Evolutionary conservation across 1,140 invertebrate species (phyloP), one percentile per base, ranked within the genome.

Genomic region (Drosophila kurseongensis): DNA sequence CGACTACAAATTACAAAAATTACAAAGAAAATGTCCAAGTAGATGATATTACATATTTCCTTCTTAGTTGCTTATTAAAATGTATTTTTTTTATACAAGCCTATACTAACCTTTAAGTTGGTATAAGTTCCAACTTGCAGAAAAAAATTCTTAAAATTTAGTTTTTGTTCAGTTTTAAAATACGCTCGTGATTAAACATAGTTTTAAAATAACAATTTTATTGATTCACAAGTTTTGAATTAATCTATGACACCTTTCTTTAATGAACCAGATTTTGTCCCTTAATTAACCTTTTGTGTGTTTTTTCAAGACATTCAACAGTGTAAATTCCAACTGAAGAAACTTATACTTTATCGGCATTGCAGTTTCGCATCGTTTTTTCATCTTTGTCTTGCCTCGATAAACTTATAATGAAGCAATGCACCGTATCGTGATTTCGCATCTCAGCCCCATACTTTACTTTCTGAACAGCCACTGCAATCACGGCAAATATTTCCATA

Each of bases 401-500:
- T 58, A 50, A 71, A 71, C 52, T 57, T 58, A 71, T 71, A 71
- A 71, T 71, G 68, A 71, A 71, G 65, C 67, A 41, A 71, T 57
- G 67, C 42, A 36, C 8, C 60, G 48, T 52, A 62, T 62, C 59
- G 12, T 40, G n/a, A 51, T 48, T 50, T 51, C 23, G 23, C 45
- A 68, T 68, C 65, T 54, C 40, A 16, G n/a, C 16, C 67, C 16
- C 42, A 45, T 68, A 47, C 66, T 62, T 67, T 55, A 7, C 42
- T 44, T 51, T 4, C 59, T 51, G 16, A 32, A 56, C 62, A 56
- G 67, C 35, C 42, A 71, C 63, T 57, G 67, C 67, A 71, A 71
- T 71, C 68, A 71, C 58, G 65, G 44, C 68, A 71, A 71, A 71
- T 71, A 69, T 71, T 71, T 71, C 14, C 68, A 71, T 71, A 71